Evolutionary conservation across 2,113 vertebrate species (phyloP), one percentile per base, ranked within the genome.

Genomic region (Hypomesus transpacificus): DNA sequence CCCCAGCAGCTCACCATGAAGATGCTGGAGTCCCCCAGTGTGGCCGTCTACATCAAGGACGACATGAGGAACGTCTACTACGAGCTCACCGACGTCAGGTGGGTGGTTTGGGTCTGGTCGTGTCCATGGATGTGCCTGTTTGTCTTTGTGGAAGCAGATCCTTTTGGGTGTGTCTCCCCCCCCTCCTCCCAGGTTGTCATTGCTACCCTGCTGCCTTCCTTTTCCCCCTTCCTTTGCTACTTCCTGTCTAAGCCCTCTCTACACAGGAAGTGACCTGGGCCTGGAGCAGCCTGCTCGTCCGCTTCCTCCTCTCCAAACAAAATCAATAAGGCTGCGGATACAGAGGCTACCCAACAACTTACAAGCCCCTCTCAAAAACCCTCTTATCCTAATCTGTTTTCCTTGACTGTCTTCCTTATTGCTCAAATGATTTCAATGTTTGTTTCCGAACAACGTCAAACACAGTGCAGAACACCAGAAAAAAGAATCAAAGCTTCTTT

Each of bases 41-140:
- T 97, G 1, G 96, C 96, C 56, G 94, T 99, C 84, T 99, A 96
- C 74, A 95, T 98, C 87, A 98, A 98, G 86, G 97, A 99, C 31
- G 95, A 98, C 80, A 94, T 94, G 90, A 93, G 97, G 80, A 99
- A 98, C 21, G 87, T 98, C 78, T 99, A 98, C 87, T 98, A 99
- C 60, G 96, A 98, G 78, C 85, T 99, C 53, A 88, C 88, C 14
- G 97, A 99, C 75, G 93, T 98, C 70, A 96, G 96, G 96, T 97
- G 3, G 14, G 51, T 1, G 22, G 21, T 68, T 50, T 52, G 26
- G 21, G 46, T 67, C 6, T 28, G 22, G 53, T 31, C 5, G 3
- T 26, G 22, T 28, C 60, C 16, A 7, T 56, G 16, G 34, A 34
- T 31, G 13, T 21, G 46, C 8, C 14, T 67, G 1, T 52, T 21